phyloP scores from a whole-genome alignment of 2,113 vertebrate genomes.

The Poecile atricapillus region DNA sequence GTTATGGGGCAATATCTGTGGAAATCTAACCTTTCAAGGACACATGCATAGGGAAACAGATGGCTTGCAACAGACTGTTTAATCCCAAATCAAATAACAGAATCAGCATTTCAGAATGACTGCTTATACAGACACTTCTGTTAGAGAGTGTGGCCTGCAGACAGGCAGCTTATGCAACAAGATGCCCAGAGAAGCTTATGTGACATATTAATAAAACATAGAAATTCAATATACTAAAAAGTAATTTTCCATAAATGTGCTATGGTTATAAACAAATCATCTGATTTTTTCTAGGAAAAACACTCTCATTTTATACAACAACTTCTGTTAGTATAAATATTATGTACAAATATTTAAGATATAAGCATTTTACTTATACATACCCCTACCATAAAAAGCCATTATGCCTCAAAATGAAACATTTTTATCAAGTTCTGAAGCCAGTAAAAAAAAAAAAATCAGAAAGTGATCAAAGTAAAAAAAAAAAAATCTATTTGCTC shows the following conservation, averaged over 20 bases:
- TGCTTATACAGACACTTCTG: conserved; percentile 76
- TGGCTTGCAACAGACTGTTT: conserved; percentile 80
- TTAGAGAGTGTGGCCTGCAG: conserved; percentile 54
- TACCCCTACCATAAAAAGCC: neutral
- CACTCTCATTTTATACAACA: neutral
- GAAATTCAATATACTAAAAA: neutral
- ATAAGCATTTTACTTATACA: neutral
- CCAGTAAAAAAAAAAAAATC: neutral
- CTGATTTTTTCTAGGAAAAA: neutral
- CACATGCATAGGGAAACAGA: conserved; percentile 76
- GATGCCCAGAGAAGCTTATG: neutral
- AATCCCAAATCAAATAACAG: conserved; percentile 83
- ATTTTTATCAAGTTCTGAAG: neutral
- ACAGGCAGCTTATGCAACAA: conserved; percentile 53
- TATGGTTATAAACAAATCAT: neutral
- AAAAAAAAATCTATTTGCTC: neutral
- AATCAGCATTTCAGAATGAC: conserved; percentile 77
- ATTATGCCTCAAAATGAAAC: neutral
- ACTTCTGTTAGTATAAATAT: neutral
- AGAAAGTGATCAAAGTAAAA: neutral
- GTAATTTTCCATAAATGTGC: neutral
- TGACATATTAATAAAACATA: neutral
- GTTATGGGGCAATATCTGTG: conserved; percentile 71
- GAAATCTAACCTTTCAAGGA: conserved; percentile 81
- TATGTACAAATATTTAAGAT: neutral